phyloP scores from a whole-genome alignment of 2,888 invertebrate genomes.

The Metacarcinus magister region DNA sequence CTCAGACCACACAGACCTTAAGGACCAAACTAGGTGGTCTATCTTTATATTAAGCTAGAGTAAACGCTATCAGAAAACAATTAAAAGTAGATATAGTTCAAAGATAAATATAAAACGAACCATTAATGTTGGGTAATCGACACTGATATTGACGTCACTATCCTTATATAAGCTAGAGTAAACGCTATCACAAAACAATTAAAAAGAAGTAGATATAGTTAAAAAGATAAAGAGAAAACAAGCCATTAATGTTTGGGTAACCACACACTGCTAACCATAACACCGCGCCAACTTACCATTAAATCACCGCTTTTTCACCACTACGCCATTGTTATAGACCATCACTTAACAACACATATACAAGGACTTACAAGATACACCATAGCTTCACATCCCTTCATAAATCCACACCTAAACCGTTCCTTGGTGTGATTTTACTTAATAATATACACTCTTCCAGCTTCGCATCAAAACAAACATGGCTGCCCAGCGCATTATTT shows the following conservation, averaged over 20 bases:
- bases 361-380: background rate
- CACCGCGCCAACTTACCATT: background rate
- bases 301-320: background rate
- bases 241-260: background rate
- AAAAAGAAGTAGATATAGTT: too few species aligned
- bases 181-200: too few species aligned
- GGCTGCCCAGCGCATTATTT: slow-evolving; percentile 13
- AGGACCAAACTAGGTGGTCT: too few species aligned
- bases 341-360: too few species aligned
- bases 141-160: too few species aligned
- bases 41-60: too few species aligned
- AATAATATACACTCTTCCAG: background rate
- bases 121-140: too few species aligned
- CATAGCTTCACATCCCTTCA: background rate
- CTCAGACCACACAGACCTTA: too few species aligned
- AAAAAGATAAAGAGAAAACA: background rate
- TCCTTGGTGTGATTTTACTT: too few species aligned
- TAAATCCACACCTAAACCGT: background rate
- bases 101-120: background rate
- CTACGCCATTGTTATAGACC: background rate
- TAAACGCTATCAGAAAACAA: background rate
- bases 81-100: background rate
- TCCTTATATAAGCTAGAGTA: too few species aligned
- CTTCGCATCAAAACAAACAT: slow-evolving; percentile 49
- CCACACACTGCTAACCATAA: too few species aligned